phyloP scores from a whole-genome alignment of 2,113 vertebrate species.

The Recurvirostra avosetta region DNA sequence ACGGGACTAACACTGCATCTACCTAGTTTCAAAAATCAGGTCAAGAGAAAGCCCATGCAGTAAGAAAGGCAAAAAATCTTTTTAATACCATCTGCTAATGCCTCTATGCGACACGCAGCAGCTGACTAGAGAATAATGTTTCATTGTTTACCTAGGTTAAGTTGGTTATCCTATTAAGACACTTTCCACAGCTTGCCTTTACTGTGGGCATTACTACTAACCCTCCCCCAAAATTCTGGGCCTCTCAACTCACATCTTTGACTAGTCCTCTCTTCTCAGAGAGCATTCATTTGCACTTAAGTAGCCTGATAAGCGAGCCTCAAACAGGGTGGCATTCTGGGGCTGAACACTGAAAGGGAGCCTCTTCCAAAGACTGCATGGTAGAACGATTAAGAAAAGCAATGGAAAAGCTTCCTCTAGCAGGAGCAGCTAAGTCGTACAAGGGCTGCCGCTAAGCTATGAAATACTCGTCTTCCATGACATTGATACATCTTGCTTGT shows the following conservation, averaged over 20 bases:
- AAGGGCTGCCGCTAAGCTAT: not conserved
- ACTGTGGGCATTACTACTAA: not conserved
- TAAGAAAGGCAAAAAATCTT: not conserved
- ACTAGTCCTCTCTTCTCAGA: not conserved
- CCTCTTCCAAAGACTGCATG: not conserved
- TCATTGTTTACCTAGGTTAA: not conserved
- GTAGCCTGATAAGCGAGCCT: not conserved
- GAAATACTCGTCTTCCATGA: not conserved
- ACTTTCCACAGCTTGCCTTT: not conserved
- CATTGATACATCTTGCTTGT: not conserved
- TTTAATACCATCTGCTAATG: not conserved
- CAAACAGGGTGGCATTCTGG: not conserved
- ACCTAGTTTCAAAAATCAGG: not conserved
- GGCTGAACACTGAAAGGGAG: not conserved
- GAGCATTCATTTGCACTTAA: not conserved
- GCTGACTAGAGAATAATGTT: not conserved
- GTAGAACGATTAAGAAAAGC: not conserved
- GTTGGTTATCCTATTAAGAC: not conserved
- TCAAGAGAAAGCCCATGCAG: not conserved
- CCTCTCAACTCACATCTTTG: not conserved
- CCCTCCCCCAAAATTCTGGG: not conserved
- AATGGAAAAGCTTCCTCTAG: not conserved
- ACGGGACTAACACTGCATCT: not conserved
- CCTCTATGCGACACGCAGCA: not conserved
- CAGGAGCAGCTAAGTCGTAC: not conserved